A percentile compares a stretch with the other conserved stretches of the same genome.
These are phyloP conservation scores for Fringilla coelebs DNA, from an alignment of 2,797 vertebrate genomes.

Conservation along the genomic window DNA sequence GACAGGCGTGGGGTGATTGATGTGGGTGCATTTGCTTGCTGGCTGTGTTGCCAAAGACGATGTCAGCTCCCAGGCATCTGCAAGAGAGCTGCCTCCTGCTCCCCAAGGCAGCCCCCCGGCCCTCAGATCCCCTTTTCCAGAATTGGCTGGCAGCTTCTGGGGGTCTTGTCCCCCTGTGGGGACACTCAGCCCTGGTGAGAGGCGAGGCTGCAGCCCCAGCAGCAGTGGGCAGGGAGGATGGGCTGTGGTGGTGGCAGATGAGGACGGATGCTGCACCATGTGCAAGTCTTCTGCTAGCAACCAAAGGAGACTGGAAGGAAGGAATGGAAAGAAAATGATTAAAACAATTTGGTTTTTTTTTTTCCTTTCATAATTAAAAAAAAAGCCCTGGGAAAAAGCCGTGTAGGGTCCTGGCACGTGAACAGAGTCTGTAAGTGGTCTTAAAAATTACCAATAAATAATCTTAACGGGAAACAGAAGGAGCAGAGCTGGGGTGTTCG, in stretches of 20 bases:
- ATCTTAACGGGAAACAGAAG: conserved; percentile 65
- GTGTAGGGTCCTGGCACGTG: conserved; percentile 43
- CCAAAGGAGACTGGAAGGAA: conserved; percentile 32
- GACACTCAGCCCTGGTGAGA: neutral
- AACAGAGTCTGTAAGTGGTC: conserved; percentile 50
- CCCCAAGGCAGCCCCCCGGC: neutral
- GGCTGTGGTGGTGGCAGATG: rapidly evolving
- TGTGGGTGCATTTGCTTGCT: rapidly evolving
- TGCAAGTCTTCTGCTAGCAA: neutral
- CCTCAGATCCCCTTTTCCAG: neutral
- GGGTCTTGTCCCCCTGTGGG: neutral
- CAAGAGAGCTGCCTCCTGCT: neutral
- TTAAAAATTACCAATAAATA: conserved; percentile 67
- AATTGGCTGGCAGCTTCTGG: neutral
- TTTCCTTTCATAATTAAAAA: neutral
- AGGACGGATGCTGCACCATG: neutral
- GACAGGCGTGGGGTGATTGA: neutral
- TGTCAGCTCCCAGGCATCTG: conserved; percentile 30
- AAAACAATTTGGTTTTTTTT: neutral
- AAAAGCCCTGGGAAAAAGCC: conserved; percentile 55
- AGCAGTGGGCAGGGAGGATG: neutral
- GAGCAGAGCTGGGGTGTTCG: neutral
- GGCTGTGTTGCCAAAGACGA: conserved; percentile 27
- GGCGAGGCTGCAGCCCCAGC: neutral
- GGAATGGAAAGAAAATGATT: conserved; percentile 57